Evolutionary conservation across 1,140 invertebrate genomes (phyloP).

Genomic region (Listronotus bonariensis): DNA sequence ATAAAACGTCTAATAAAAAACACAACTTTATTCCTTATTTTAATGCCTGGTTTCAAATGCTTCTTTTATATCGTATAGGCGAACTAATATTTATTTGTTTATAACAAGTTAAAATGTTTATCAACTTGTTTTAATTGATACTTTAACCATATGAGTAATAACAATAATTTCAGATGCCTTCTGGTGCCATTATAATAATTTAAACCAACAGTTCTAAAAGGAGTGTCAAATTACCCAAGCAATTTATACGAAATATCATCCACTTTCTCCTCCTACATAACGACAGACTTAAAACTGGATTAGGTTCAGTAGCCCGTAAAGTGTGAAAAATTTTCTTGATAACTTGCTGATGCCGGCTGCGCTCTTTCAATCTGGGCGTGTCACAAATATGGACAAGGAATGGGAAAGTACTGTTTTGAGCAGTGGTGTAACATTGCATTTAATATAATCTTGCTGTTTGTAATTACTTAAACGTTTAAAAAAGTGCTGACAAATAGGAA

Average conservation of each 20-base stretch:
- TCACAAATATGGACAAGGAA: not conserved
- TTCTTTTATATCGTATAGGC: too few species aligned
- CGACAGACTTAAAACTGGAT: slow-evolving; percentile 6
- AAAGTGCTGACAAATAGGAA: too few species aligned
- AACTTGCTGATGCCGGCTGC: slow-evolving; percentile 13
- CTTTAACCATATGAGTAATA: too few species aligned
- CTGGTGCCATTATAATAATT: slow-evolving; percentile 1
- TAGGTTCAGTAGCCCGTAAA: slow-evolving; percentile 21
- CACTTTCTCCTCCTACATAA: slow-evolving; percentile 17
- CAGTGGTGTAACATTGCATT: not conserved
- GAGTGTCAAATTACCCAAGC: slow-evolving; percentile 14
- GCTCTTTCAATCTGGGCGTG: slow-evolving; percentile 8
- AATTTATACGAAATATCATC: slow-evolving; percentile 12
- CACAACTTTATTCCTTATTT: too few species aligned
- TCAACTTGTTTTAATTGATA: too few species aligned
- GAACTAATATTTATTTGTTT: too few species aligned
- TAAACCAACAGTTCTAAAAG: slow-evolving; percentile 4
- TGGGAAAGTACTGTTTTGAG: not conserved
- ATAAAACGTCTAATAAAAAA: too few species aligned
- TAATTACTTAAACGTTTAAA: too few species aligned
- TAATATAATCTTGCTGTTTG: too few species aligned
- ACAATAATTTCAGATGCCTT: too few species aligned
- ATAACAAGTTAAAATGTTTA: too few species aligned
- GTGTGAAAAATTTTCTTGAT: slow-evolving; percentile 19
- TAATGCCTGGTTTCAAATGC: too few species aligned